phyloP scores from a whole-genome alignment of 2,888 invertebrate species.

The Aelia acuminata region DNA sequence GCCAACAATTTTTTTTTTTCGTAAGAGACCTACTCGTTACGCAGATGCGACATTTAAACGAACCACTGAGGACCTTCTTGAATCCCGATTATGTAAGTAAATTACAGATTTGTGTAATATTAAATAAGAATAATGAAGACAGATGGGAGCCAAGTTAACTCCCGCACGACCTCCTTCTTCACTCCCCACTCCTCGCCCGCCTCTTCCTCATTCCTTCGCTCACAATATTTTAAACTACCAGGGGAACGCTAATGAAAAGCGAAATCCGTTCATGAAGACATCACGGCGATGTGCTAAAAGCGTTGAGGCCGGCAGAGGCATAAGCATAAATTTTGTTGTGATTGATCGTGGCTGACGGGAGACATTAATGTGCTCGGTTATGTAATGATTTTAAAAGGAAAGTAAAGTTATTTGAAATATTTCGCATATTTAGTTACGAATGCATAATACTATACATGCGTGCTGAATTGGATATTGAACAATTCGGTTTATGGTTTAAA shows the following conservation, averaged over 20 bases:
- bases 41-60: not conserved
- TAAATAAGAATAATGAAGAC: not conserved
- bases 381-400: not conserved
- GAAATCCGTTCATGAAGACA: constrained; percentile 16
- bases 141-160: constrained; percentile 16
- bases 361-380: not conserved
- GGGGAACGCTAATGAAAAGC: not conserved
- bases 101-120: constrained; percentile 23
- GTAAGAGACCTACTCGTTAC: not conserved
- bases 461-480: too few species aligned
- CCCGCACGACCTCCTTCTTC: not conserved
- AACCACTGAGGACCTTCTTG: not conserved
- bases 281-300: not conserved
- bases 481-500: too few species aligned
- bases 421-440: not conserved
- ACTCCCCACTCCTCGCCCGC: too few species aligned
- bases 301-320: not conserved
- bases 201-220: constrained; percentile 31
- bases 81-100: constrained; percentile 14
- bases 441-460: too few species aligned
- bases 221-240: constrained; percentile 12
- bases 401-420: not conserved
- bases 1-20: not conserved
- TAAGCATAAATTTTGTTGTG: not conserved
- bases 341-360: not conserved